A percentile compares a stretch with the other conserved stretches of the same genome.
These are phyloP conservation scores for Rhombomys opimus DNA, from an alignment of 2,113 vertebrate species.

Conservation along the genomic window DNA sequence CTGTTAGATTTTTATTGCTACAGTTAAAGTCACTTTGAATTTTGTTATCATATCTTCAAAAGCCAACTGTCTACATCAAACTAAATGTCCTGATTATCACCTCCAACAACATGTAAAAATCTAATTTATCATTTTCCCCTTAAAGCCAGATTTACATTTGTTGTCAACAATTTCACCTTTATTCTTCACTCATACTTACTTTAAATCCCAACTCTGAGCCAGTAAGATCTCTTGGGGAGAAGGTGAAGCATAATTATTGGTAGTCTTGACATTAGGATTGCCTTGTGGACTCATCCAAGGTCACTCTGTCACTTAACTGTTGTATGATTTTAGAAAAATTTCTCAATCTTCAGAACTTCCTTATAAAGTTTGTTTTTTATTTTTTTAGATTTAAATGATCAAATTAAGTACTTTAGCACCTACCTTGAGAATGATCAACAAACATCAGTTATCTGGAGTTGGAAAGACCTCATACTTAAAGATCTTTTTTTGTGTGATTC, in stretches of 20 bases:
- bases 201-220: background rate
- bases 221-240: background rate
- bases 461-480: background rate
- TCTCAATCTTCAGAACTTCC: background rate
- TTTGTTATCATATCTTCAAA: conserved; percentile 23
- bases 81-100: conserved; percentile 33
- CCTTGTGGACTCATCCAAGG: background rate
- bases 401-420: background rate
- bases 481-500: conserved; percentile 7
- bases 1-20: background rate
- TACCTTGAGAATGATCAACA: conserved; percentile 16
- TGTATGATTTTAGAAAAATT: conserved; percentile 19
- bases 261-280: background rate
- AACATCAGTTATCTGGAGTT: background rate
- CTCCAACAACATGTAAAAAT: conserved; percentile 14
- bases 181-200: conserved; percentile 13
- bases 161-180: background rate
- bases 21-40: conserved; percentile 55
- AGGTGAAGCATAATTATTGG: background rate
- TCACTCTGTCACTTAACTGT: background rate
- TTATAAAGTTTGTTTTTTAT: background rate
- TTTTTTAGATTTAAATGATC: conserved; percentile 35
- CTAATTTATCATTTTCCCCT: conserved; percentile 23
- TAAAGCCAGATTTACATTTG: conserved; percentile 16
- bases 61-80: conserved; percentile 35